Percentiles rank a stretch among this genome's conserved stretches.
Conservation (phyloP, 2,113 vertebrate species). For the Paracanthobrama guichenoti region DNA sequence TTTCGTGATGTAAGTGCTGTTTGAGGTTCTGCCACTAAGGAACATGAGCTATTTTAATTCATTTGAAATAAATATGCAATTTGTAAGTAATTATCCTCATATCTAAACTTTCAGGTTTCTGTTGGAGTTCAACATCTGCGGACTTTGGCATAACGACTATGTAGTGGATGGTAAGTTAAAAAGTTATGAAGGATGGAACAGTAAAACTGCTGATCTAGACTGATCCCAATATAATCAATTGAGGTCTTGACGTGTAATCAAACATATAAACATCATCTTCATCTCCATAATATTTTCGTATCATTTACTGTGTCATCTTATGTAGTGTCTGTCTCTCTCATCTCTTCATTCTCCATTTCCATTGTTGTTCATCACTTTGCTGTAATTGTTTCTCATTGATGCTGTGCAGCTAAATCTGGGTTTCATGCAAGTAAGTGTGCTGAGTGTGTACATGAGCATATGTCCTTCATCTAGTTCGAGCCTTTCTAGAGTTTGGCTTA, state of each 20-base stretch:
- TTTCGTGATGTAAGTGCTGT: constrained; percentile 84
- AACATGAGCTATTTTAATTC: background rate
- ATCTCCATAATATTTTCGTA: background rate
- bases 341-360: constrained; percentile 39
- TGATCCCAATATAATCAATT: too few species aligned
- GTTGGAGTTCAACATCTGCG: constrained; percentile 88
- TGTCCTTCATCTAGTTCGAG: background rate
- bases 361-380: constrained; percentile 27
- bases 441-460: constrained; percentile 1
- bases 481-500: background rate
- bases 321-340: constrained; percentile 30
- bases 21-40: background rate
- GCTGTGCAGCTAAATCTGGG: constrained; percentile 73
- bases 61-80: background rate
- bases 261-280: background rate
- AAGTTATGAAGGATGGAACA: background rate
- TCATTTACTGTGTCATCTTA: constrained; percentile 1
- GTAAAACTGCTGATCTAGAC: too few species aligned
- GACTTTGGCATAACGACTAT: constrained; percentile 81
- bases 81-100: background rate
- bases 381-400: constrained; percentile 51
- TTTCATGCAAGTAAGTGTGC: constrained; percentile 75
- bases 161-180: constrained; percentile 83
- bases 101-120: constrained; percentile 80
- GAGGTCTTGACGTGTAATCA: background rate